phyloP scores from a whole-genome alignment of 2,888 invertebrate genomes.

The Xanthia togata region DNA sequence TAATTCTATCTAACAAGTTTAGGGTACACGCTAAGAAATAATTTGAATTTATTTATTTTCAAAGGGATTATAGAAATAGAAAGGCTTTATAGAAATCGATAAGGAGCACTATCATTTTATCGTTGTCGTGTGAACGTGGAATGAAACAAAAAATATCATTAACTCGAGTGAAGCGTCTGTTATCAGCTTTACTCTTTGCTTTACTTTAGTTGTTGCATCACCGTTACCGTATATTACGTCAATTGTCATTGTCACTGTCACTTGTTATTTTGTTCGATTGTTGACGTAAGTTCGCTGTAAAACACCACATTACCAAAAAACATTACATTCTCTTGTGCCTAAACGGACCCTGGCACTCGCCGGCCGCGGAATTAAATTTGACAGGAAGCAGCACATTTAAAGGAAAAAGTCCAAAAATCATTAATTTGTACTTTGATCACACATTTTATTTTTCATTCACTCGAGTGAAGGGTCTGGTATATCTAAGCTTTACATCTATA shows the following conservation, averaged over 20 bases:
- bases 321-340: no score
- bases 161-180: not conserved
- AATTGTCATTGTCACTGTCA: conserved; percentile 19
- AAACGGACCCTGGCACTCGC: no score
- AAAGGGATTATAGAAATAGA: not conserved
- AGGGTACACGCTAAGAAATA: not conserved
- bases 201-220: conserved; percentile 30
- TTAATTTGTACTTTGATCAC: no score
- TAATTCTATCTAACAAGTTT: not conserved
- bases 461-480: not conserved
- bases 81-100: not conserved
- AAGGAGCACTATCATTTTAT: not conserved
- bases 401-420: no score
- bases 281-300: no score
- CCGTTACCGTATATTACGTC: conserved; percentile 31
- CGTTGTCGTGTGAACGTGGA: not conserved
- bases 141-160: no score
- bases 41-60: not conserved
- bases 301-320: no score
- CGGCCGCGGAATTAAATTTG: no score
- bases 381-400: no score
- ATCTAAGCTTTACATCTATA: not conserved
- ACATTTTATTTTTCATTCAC: no score
- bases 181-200: not conserved
- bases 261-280: no score